These are phyloP conservation scores for Drosophila borealis DNA, from an alignment of 2,888 invertebrate species.

Conservation along the genomic window DNA sequence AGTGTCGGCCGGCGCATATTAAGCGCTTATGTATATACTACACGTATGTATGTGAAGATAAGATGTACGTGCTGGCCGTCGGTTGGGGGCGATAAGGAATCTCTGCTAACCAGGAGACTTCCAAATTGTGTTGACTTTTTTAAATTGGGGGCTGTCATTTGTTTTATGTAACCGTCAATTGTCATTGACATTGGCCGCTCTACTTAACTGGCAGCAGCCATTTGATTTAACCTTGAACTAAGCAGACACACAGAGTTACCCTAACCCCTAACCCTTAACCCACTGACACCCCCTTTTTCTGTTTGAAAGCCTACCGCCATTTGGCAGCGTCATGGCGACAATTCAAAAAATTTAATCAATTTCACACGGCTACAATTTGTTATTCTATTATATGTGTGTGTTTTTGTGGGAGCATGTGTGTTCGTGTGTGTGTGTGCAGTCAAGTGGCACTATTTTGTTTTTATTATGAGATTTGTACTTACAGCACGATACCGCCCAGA, in stretches of 20 bases:
- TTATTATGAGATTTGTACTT: slow-evolving; percentile 84
- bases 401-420: too few species aligned
- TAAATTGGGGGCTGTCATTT: not conserved
- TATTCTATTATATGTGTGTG: not conserved
- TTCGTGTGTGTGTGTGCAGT: slow-evolving; percentile 30
- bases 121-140: not conserved
- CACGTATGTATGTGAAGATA: slow-evolving; percentile 28
- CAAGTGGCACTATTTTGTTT: slow-evolving; percentile 20
- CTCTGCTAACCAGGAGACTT: not conserved
- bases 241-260: slow-evolving; percentile 1
- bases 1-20: slow-evolving; percentile 27
- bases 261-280: too few species aligned
- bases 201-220: slow-evolving; percentile 2
- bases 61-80: slow-evolving; percentile 31
- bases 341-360: slow-evolving; percentile 69
- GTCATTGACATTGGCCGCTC: slow-evolving; percentile 29
- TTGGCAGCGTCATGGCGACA: slow-evolving; percentile 66
- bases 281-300: not conserved
- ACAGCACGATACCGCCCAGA: slow-evolving; percentile 91
- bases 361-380: slow-evolving; percentile 30
- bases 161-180: slow-evolving; percentile 55
- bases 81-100: slow-evolving; percentile 24
- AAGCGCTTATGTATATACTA: slow-evolving; percentile 17
- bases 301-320: slow-evolving; percentile 2
- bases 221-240: slow-evolving; percentile 47